Conservation (phyloP, 2,888 invertebrate genomes). For the Eupithecia tripunctaria region DNA sequence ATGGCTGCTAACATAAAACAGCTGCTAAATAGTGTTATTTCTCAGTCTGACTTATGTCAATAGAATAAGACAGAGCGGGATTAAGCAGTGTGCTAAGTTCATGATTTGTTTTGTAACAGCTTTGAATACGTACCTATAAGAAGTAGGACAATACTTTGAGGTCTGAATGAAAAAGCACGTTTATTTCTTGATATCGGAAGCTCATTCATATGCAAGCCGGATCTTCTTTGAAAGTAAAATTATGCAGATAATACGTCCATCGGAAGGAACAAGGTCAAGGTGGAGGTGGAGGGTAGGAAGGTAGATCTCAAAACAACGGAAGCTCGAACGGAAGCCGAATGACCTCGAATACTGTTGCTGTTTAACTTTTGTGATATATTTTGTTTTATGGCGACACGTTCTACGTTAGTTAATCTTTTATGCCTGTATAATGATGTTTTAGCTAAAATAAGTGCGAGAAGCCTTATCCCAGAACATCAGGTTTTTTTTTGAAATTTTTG, state of each 20-base stretch:
- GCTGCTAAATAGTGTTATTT: too few species aligned
- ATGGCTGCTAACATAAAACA: too few species aligned
- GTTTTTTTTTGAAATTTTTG: too few species aligned
- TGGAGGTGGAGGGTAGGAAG: slow-evolving; percentile 41
- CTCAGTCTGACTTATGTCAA: too few species aligned
- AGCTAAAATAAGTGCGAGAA: not conserved
- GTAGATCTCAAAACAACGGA: slow-evolving; percentile 44
- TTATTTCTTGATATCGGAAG: not conserved
- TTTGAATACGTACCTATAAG: not conserved
- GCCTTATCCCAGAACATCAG: too few species aligned
- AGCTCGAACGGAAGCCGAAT: slow-evolving; percentile 46
- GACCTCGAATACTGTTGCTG: slow-evolving; percentile 41
- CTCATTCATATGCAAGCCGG: slow-evolving; percentile 8
- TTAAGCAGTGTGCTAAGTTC: too few species aligned
- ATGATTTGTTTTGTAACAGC: not conserved
- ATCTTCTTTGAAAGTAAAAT: slow-evolving; percentile 19
- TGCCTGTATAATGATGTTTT: not conserved
- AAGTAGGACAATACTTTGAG: not conserved
- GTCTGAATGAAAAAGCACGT: not conserved
- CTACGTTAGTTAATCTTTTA: not conserved
- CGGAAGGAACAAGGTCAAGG: slow-evolving; percentile 37
- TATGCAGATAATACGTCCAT: slow-evolving; percentile 29
- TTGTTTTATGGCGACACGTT: not conserved
- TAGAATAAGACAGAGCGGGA: too few species aligned
- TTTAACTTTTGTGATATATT: slow-evolving; percentile 19